phyloP scores from a whole-genome alignment of 2,797 vertebrate genomes.

The Coranthus polyacanthus region DNA sequence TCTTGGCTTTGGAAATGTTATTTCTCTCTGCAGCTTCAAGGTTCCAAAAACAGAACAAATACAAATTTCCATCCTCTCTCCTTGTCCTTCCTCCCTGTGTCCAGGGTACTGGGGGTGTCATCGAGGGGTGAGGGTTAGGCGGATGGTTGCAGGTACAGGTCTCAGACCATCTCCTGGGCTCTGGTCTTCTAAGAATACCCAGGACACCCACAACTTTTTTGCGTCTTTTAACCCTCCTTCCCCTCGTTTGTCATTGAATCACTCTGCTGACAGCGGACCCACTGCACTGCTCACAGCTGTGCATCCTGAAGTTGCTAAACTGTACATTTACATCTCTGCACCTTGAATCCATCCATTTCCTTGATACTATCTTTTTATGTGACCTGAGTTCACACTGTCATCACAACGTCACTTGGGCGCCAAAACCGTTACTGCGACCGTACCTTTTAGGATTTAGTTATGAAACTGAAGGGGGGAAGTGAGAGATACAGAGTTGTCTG shows the following conservation, averaged over 20 bases:
- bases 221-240: slow-evolving; percentile 60
- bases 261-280: slow-evolving; percentile 64
- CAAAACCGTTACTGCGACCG: slow-evolving; percentile 26
- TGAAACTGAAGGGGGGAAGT: slow-evolving; percentile 25
- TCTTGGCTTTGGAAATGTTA: slow-evolving; percentile 24
- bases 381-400: slow-evolving; percentile 59
- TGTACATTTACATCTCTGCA: slow-evolving; percentile 40
- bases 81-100: background rate
- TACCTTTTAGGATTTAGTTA: slow-evolving; percentile 17
- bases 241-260: slow-evolving; percentile 63
- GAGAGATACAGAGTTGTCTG: slow-evolving; percentile 20
- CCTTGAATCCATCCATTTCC: slow-evolving; percentile 11
- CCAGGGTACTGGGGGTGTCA: slow-evolving; percentile 19
- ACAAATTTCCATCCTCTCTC: slow-evolving; percentile 18
- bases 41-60: slow-evolving; percentile 39
- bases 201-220: slow-evolving; percentile 44
- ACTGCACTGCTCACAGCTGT: slow-evolving; percentile 43
- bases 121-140: background rate
- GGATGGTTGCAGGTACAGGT: slow-evolving; percentile 15
- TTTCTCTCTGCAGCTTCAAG: slow-evolving; percentile 29
- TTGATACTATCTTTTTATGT: slow-evolving; percentile 18
- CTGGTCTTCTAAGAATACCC: slow-evolving; percentile 58
- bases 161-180: slow-evolving; percentile 42
- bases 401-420: slow-evolving; percentile 36
- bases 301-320: background rate